These are phyloP conservation scores for Eucera pruinosa DNA, from an alignment of 2,888 invertebrate genomes.

Conservation along the genomic window DNA sequence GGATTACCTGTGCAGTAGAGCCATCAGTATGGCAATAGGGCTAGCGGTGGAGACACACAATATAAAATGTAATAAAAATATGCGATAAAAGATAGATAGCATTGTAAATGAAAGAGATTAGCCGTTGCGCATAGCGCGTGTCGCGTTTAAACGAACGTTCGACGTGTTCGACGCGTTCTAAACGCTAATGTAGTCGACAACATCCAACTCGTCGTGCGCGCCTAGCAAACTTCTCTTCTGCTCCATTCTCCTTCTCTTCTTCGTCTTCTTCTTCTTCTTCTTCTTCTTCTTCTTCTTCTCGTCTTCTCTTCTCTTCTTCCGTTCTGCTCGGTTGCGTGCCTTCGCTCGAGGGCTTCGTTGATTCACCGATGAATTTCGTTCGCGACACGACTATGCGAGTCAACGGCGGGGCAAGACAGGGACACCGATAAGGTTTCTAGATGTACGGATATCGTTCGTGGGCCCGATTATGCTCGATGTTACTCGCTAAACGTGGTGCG, in stretches of 20 bases:
- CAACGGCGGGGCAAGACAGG: slow-evolving; percentile 47
- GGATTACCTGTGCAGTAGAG: slow-evolving; percentile 96
- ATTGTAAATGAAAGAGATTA: slow-evolving; percentile 80
- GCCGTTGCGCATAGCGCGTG: slow-evolving; percentile 71
- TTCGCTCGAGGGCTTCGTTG: no score
- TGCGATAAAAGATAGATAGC: slow-evolving; percentile 81
- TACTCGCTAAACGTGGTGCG: slow-evolving; percentile 54
- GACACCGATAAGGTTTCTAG: slow-evolving; percentile 36
- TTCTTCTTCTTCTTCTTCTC: background rate
- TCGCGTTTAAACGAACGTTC: slow-evolving; percentile 54
- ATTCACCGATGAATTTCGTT: slow-evolving; percentile 25
- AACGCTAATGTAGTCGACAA: background rate
- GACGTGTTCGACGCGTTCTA: background rate
- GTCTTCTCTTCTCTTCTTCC: background rate
- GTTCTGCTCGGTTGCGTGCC: no score
- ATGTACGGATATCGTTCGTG: slow-evolving; percentile 25
- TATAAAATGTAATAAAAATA: slow-evolving; percentile 85
- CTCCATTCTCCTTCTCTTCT: background rate
- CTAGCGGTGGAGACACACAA: slow-evolving; percentile 92
- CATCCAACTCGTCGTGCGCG: no score
- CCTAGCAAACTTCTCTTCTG: background rate
- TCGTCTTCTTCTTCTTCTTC: background rate
- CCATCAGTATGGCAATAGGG: slow-evolving; percentile 98
- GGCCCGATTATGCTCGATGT: no score
- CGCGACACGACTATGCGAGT: slow-evolving; percentile 59